Evolutionary conservation across 2,888 invertebrate genomes (phyloP).

Genomic region (Danaus chrysippus): DNA sequence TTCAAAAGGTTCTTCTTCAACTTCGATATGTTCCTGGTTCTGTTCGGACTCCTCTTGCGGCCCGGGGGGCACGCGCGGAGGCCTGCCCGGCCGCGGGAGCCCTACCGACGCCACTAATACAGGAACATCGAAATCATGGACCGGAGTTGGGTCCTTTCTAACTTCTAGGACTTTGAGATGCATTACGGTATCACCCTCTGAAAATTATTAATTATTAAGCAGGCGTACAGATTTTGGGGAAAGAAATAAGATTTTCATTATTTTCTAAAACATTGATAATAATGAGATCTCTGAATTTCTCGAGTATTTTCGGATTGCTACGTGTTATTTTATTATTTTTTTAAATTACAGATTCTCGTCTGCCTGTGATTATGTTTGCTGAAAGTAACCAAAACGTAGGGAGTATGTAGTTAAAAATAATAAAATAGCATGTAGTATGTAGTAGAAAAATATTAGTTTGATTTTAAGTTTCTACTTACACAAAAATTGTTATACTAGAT

Average conservation of each 20-base stretch:
- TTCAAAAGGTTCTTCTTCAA: constrained; percentile 76
- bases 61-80: constrained; percentile 33
- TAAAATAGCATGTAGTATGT: too few relatives aligned
- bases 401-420: too few relatives aligned
- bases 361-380: too few relatives aligned
- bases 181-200: constrained; percentile 92
- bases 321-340: too few relatives aligned
- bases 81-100: constrained; percentile 62
- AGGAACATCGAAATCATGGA: constrained; percentile 94
- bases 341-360: too few relatives aligned
- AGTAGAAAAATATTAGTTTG: too few relatives aligned
- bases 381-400: too few relatives aligned
- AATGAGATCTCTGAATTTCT: neutral
- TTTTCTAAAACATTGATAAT: neutral
- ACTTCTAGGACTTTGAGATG: constrained; percentile 92
- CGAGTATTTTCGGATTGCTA: neutral
- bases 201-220: constrained; percentile 1
- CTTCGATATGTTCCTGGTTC: constrained; percentile 66
- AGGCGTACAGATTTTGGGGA: too few relatives aligned
- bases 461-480: too few relatives aligned
- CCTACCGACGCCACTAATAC: constrained; percentile 82
- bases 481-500: too few relatives aligned
- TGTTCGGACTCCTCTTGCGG: constrained; percentile 46
- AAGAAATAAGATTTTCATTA: too few relatives aligned
- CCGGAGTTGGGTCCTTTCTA: constrained; percentile 88